A percentile compares a stretch with the other conserved stretches of the same genome.
These are phyloP conservation scores for Ernsta delagoae DNA, from an alignment of 2,888 invertebrate genomes.

Conservation along the genomic window DNA sequence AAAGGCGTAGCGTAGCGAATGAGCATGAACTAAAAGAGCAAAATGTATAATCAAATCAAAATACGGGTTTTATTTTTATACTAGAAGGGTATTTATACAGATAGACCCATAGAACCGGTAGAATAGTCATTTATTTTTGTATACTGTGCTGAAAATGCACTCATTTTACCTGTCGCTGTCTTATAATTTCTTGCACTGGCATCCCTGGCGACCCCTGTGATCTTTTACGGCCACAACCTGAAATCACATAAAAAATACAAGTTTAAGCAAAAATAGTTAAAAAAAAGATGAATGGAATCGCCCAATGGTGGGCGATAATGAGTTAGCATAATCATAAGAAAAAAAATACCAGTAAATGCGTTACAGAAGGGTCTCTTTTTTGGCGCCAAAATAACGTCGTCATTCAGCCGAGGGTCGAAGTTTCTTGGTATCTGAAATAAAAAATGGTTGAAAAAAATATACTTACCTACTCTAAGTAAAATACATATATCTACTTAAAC, in stretches of 20 bases:
- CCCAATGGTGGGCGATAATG: too few relatives aligned
- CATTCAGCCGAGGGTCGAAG: slow-evolving; percentile 64
- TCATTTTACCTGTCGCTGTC: slow-evolving; percentile 76
- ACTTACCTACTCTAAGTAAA: neutral
- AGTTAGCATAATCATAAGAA: neutral
- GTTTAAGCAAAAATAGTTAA: neutral
- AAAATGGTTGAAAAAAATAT: neutral
- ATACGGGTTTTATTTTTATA: too few relatives aligned
- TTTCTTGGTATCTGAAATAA: slow-evolving; percentile 65
- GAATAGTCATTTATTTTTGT: too few relatives aligned
- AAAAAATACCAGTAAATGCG: slow-evolving; percentile 90
- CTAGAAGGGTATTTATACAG: too few relatives aligned
- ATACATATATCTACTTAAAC: too few relatives aligned
- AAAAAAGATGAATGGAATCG: too few relatives aligned
- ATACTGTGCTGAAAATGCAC: too few relatives aligned
- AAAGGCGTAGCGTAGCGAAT: too few relatives aligned
- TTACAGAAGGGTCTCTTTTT: slow-evolving; percentile 95
- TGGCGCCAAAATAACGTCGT: slow-evolving; percentile 78
- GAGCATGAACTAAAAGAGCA: too few relatives aligned
- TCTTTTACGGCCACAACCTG: slow-evolving; percentile 91
- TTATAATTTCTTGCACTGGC: slow-evolving; percentile 70
- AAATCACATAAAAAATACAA: slow-evolving; percentile 33
- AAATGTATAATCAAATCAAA: too few relatives aligned
- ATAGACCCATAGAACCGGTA: too few relatives aligned
- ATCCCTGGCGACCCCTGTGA: slow-evolving; percentile 79